phyloP scores from a whole-genome alignment of 2,113 vertebrate species.

The Pterocles burchelli region DNA sequence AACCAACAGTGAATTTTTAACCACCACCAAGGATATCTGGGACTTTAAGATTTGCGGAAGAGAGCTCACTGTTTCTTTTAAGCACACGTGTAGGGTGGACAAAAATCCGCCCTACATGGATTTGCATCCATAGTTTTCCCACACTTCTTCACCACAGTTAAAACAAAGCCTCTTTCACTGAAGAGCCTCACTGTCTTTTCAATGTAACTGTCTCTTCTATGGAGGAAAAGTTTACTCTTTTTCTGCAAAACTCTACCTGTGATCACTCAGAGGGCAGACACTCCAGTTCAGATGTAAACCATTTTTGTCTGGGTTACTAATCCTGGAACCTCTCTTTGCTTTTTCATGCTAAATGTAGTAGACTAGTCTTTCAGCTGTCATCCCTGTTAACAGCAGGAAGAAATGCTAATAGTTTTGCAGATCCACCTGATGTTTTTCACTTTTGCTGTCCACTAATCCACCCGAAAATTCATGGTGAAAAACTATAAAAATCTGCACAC shows the following conservation, averaged over 20 bases:
- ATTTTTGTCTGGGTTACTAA: neutral
- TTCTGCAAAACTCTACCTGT: neutral
- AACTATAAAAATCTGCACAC: neutral
- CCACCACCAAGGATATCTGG: neutral
- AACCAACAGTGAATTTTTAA: neutral
- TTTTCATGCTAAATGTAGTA: neutral
- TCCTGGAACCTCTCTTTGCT: neutral
- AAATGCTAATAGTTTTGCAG: constrained; percentile 6
- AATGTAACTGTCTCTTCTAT: neutral
- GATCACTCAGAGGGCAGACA: neutral
- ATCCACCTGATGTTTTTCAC: neutral
- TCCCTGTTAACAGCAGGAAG: constrained; percentile 9
- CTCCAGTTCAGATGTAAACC: neutral
- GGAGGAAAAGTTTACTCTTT: neutral
- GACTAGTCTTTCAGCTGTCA: constrained; percentile 1
- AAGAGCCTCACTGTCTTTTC: constrained; percentile 24
- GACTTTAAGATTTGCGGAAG: neutral
- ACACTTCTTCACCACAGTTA: neutral
- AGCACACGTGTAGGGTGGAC: neutral
- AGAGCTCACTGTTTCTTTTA: neutral
- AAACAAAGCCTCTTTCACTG: neutral
- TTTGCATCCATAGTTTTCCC: neutral
- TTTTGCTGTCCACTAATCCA: neutral
- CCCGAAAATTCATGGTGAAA: neutral
- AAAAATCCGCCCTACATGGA: neutral